Base-by-base conservation (phyloP, 2,888 invertebrate genomes). In the Alitta virens region DNA sequence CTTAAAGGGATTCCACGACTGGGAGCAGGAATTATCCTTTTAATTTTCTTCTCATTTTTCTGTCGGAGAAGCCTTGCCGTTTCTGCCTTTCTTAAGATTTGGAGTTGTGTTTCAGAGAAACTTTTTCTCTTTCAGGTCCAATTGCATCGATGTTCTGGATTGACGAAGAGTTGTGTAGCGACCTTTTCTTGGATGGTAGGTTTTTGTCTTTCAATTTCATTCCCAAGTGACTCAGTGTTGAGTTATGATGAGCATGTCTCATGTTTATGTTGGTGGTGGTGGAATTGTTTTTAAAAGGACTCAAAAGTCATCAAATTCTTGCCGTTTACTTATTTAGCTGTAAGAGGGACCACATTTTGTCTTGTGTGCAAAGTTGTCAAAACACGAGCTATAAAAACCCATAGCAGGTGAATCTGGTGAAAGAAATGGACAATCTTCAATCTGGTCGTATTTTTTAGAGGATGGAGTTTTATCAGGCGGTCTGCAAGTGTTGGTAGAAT, bases 61-160 rank as follows among this genome's bases (percentile, higher is more conserved):
- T 33, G n/a, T 12, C 33, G 33, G 12, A n/a, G 21, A 46, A 46
- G n/a, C 18, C 21, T 46, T 46, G 5, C n/a, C 1, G 26, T 54
- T 23, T 46, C 50, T 51, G n/a, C 26, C 14, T 27, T 18, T 50
- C 23, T 21, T 23, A n/a, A n/a, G n/a, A n/a, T n/a, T 56, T 9
- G n/a, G 43, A 62, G 50, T 68, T 38, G n/a, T 16, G 38, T 51
- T 51, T 51, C 7, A 9, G 9, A 33, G 27, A 12, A 58, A 18
- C 18, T 60, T 58, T 38, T 61, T 58, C 56, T 61, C 24, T 3
- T 23, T 2, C 72, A 85, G 86, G 86, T 14, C 86, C 86, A 1
- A 85, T 86, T 56, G 86, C 86, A 1, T 83, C 84, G 7, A 84
- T 86, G 69, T 86, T 86, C 72, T 86, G 86, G 86, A 69, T 86